Percentiles rank a stretch among this genome's conserved stretches.
These are phyloP conservation scores for Litoditis marina DNA, from an alignment of 2,888 invertebrate species.

Conservation along the genomic window DNA sequence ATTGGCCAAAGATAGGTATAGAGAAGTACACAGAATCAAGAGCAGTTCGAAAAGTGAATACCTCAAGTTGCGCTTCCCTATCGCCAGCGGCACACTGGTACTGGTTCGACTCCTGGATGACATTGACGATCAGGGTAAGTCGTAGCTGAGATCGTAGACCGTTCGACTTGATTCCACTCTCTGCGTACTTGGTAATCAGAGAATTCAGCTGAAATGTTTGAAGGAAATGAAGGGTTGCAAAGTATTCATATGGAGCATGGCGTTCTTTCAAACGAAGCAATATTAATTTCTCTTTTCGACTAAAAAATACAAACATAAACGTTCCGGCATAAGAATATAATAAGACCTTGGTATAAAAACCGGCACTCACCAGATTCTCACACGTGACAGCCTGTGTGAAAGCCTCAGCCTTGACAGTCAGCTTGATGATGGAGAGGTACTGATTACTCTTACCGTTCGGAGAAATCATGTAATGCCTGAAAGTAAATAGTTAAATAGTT, in stretches of 20 bases:
- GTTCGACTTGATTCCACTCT: slow-evolving; percentile 22
- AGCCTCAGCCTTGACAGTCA: slow-evolving; percentile 17
- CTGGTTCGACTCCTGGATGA: slow-evolving; percentile 11
- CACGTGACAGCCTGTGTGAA: slow-evolving; percentile 20
- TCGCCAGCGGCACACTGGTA: slow-evolving; percentile 19
- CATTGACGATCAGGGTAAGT: slow-evolving; percentile 23
- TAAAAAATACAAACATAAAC: too few species aligned
- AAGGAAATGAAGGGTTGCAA: too few species aligned
- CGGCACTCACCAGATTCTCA: slow-evolving; percentile 15
- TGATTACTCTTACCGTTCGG: slow-evolving; percentile 19
- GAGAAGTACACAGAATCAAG: too few species aligned
- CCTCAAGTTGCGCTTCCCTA: slow-evolving; percentile 16
- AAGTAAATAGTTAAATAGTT: too few species aligned
- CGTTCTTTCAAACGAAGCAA: neutral
- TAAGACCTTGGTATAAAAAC: too few species aligned
- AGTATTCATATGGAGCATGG: neutral
- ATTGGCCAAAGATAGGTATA: too few species aligned
- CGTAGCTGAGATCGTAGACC: slow-evolving; percentile 32
- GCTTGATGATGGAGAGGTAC: slow-evolving; percentile 29
- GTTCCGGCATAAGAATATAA: neutral
- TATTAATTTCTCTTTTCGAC: too few species aligned
- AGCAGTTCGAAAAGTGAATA: neutral
- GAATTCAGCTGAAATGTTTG: slow-evolving; percentile 8
- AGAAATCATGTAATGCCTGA: slow-evolving; percentile 21
- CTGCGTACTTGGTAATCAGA: slow-evolving; percentile 7